Evolutionary conservation across 1,140 invertebrate genomes (phyloP), one percentile per base, ranked within the genome.

Genomic region (Yoshiicerus persimilis): DNA sequence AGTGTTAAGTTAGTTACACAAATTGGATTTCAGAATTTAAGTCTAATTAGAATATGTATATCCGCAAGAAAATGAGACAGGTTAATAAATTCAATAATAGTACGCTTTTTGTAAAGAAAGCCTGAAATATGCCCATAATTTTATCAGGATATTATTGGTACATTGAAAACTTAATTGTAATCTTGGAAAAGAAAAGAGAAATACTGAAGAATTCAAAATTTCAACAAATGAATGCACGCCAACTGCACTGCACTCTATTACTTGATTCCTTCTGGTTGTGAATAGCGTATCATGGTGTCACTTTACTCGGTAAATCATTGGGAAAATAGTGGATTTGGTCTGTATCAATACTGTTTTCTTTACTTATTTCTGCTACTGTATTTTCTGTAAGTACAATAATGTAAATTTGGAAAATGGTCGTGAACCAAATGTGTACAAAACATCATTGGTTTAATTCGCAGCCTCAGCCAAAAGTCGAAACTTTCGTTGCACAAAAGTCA

Each of bases 361-460:
- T 75, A 66, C n/a, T 38, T 32, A 25, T 30, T 30, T 70, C 66
- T 70, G 64, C 27, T 30, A 25, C 5, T 5, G 10, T 16, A 30
- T 66, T 66, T 30, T 70, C 30, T 70, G 25, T 70, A 32, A 13
- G 25, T 66, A 32, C 11, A 10, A 34, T 23, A 34, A 30, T 80
- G 75, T 80, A 80, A 77, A 80, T 80, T 36, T 80, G 16, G 16
- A 80, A n/a, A n/a, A 80, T 34, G 32, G 16, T 80, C 75, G 20
- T 80, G 32, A 36, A 80, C 75, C 75, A 80, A 80, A 80, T 80
- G 34, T 80, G 75, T 80, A 80, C 34, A 80, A 80, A 80, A 80
- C 75, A 80, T 36, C 75, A 38, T 80, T 80, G 75, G 75, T 80
- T 80, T 80, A 80, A 80, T 80, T 80, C 75, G 38, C 75, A 80